phyloP scores from a whole-genome alignment of 1,140 invertebrate species.

The Nautilus pompilius region DNA sequence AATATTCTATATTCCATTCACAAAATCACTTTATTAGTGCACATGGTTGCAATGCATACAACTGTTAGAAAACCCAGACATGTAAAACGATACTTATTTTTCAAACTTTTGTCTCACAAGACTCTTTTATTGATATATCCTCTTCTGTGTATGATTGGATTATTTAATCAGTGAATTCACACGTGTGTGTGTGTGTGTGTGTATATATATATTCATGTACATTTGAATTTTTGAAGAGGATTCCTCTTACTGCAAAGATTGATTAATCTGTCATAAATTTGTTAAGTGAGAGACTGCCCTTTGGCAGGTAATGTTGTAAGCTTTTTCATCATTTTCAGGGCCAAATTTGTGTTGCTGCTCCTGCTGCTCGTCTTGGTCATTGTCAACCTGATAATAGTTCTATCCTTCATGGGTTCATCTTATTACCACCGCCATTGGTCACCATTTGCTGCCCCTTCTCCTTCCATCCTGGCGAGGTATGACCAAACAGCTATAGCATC shows the following conservation, averaged over 20 bases:
- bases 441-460: not conserved
- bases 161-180: too few species aligned
- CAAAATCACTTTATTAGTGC: too few species aligned
- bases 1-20: too few species aligned
- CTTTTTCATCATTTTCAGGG: not conserved
- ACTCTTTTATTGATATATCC: too few species aligned
- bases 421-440: not conserved
- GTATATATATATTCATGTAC: not conserved
- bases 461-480: conserved; percentile 16
- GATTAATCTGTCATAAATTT: too few species aligned
- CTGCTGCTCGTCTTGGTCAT: not conserved
- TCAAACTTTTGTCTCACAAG: too few species aligned
- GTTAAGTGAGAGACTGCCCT: not conserved
- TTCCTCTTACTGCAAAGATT: too few species aligned
- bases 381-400: not conserved
- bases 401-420: not conserved
- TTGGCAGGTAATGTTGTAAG: not conserved
- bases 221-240: not conserved
- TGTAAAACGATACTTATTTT: too few species aligned
- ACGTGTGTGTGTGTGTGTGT: too few species aligned
- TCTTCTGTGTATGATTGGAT: too few species aligned
- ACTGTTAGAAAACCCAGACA: too few species aligned
- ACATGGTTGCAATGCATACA: too few species aligned
- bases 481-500: conserved; percentile 25
- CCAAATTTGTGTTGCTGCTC: not conserved